Conservation (phyloP, 2,113 vertebrate genomes). For the Argyrosomus japonicus region DNA sequence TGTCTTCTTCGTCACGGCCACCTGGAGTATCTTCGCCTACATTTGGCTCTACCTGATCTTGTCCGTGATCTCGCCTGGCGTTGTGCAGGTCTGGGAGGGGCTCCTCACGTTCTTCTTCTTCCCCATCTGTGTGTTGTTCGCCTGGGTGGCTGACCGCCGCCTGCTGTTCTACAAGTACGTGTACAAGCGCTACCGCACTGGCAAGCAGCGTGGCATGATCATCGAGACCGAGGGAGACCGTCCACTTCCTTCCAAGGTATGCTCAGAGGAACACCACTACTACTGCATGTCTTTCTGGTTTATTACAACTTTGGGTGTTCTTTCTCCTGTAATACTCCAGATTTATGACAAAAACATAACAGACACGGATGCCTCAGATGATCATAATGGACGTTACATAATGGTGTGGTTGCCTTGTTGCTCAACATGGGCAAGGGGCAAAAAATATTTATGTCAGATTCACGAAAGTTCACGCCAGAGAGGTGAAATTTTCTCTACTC, state of each 20-base stretch:
- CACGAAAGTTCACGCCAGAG: too few relatives aligned
- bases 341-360: too few relatives aligned
- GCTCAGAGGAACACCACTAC: background rate
- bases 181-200: constrained; percentile 96
- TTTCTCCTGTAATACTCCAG: too few relatives aligned
- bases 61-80: constrained; percentile 93
- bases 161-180: constrained; percentile 99
- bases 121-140: constrained; percentile 97
- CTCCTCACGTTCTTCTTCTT: constrained; percentile 98
- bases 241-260: constrained; percentile 90
- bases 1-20: constrained; percentile 97
- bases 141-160: constrained; percentile 97
- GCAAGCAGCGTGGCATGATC: constrained; percentile 98
- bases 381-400: too few relatives aligned
- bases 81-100: constrained; percentile 98
- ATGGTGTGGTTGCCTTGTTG: too few relatives aligned
- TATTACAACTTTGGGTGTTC: too few relatives aligned
- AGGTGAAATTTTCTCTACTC: too few relatives aligned
- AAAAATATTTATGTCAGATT: too few relatives aligned
- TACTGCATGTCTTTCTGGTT: too few relatives aligned
- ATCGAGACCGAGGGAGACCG: constrained; percentile 96
- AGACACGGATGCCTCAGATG: too few relatives aligned
- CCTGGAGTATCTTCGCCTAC: constrained; percentile 99
- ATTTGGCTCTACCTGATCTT: constrained; percentile 99
- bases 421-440: too few relatives aligned